phyloP scores from a whole-genome alignment of 2,797 vertebrate genomes.

The Cryptoblepharus egeriae region DNA sequence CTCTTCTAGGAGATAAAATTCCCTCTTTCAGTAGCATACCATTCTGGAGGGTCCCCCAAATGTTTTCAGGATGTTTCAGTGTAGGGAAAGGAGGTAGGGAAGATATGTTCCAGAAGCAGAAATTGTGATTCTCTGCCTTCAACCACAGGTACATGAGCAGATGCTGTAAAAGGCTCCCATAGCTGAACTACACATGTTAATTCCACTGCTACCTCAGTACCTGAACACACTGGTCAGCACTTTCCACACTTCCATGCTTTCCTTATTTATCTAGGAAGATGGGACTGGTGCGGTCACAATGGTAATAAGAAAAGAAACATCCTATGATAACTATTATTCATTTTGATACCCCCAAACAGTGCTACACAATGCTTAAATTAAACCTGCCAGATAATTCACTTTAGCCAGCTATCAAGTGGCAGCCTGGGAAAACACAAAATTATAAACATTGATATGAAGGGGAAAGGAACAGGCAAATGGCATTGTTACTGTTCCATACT shows the following conservation, averaged over 20 bases:
- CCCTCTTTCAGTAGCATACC: too few species aligned
- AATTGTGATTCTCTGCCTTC: too few species aligned
- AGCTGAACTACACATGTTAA: too few species aligned
- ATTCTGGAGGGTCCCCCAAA: too few species aligned
- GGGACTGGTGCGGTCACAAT: conserved; percentile 19
- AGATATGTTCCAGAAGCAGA: too few species aligned
- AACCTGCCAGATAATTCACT: background rate
- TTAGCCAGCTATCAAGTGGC: background rate
- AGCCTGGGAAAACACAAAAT: conserved; percentile 4
- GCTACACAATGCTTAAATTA: background rate
- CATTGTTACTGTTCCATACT: background rate
- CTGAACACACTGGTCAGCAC: background rate
- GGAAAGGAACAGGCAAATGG: background rate
- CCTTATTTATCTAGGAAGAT: background rate
- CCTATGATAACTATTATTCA: conserved; percentile 12
- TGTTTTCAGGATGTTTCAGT: too few species aligned
- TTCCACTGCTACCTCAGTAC: too few species aligned
- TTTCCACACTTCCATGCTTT: background rate
- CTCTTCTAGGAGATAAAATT: too few species aligned
- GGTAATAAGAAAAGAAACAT: conserved; percentile 4
- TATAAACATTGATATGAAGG: background rate
- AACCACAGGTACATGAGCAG: too few species aligned
- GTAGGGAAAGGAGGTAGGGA: too few species aligned
- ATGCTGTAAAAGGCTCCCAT: too few species aligned
- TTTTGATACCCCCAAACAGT: background rate